These are phyloP conservation scores for Tarsius wallacei DNA, from an alignment of 2,797 vertebrate genomes.

Conservation along the genomic window DNA sequence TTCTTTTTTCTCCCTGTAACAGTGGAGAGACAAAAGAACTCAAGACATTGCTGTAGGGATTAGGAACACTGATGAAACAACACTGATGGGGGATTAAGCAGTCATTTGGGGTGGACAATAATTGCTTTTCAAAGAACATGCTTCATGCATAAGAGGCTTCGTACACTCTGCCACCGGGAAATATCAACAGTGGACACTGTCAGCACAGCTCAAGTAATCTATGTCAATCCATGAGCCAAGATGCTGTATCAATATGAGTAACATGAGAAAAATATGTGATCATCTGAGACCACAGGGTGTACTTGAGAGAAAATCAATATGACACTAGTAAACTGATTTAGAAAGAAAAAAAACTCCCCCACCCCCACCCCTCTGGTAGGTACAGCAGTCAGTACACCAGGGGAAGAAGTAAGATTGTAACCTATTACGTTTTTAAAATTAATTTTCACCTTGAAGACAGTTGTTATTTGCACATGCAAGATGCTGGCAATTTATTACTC, in stretches of 20 bases:
- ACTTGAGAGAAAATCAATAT: slow-evolving; percentile 82
- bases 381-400: slow-evolving; percentile 66
- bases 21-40: neutral
- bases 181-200: slow-evolving; percentile 42
- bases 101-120: neutral
- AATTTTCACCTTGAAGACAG: slow-evolving; percentile 64
- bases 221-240: slow-evolving; percentile 65
- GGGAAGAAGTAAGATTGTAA: slow-evolving; percentile 55
- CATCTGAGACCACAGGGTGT: slow-evolving; percentile 61
- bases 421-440: slow-evolving; percentile 32
- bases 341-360: slow-evolving; percentile 39
- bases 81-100: neutral
- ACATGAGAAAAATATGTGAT: slow-evolving; percentile 49
- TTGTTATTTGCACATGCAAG: slow-evolving; percentile 18
- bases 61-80: neutral
- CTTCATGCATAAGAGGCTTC: neutral
- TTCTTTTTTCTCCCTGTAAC: neutral
- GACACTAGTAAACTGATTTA: slow-evolving; percentile 47
- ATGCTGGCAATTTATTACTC: neutral
- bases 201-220: slow-evolving; percentile 12
- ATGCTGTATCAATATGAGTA: slow-evolving; percentile 61
- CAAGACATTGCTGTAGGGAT: neutral
- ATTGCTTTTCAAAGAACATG: slow-evolving; percentile 36
- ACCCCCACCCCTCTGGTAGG: neutral
- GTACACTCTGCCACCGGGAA: slow-evolving; percentile 26